These are phyloP conservation scores for Hylaeus volcanicus DNA, from an alignment of 1,140 invertebrate genomes.

Conservation along the genomic window DNA sequence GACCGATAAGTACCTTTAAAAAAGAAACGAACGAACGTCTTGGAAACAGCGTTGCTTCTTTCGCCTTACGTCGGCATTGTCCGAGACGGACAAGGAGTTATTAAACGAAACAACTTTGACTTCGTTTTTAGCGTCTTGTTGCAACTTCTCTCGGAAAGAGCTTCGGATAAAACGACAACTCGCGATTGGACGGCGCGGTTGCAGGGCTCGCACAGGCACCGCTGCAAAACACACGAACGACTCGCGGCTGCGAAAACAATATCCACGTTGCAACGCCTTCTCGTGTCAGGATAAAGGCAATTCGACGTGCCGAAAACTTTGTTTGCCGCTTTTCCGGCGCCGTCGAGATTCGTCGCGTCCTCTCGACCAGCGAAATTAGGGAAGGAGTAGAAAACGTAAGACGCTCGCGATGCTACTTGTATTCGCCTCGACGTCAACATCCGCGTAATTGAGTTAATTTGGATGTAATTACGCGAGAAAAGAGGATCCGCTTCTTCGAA, in stretches of 20 bases:
- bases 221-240: background rate
- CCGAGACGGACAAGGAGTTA: too few relatives aligned
- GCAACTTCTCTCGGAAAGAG: too few relatives aligned
- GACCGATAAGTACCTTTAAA: too few relatives aligned
- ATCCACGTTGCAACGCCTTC: constrained; percentile 21
- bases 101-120: too few relatives aligned
- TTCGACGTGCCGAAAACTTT: constrained; percentile 43
- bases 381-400: constrained; percentile 14
- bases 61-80: too few relatives aligned
- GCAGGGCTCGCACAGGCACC: background rate
- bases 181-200: background rate
- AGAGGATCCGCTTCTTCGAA: too few relatives aligned
- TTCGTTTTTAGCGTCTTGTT: too few relatives aligned
- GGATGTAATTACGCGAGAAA: constrained; percentile 43
- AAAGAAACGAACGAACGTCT: too few relatives aligned
- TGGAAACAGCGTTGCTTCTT: too few relatives aligned
- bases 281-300: constrained; percentile 5
- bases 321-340: constrained; percentile 54
- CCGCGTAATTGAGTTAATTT: constrained; percentile 51
- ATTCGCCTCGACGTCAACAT: constrained; percentile 10
- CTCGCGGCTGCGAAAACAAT: constrained; percentile 8
- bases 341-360: background rate
- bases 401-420: constrained; percentile 4
- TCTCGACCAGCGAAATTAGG: constrained; percentile 11
- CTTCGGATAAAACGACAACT: background rate